Base-by-base conservation (phyloP, 1,140 invertebrate genomes). In the Dendrolimus punctatus region DNA sequence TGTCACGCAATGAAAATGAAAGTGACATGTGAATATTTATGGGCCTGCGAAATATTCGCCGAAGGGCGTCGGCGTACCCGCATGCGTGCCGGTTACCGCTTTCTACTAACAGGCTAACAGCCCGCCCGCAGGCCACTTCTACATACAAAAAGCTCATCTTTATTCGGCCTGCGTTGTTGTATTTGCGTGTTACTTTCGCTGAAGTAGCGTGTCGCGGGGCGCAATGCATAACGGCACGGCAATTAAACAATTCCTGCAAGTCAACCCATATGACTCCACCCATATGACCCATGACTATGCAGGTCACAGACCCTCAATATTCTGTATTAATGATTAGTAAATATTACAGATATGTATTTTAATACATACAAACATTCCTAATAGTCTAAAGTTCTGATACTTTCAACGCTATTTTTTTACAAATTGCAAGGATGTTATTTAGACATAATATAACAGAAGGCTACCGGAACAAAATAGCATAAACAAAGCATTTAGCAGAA, bases 1-100 rank as follows among this genome's bases (percentile, higher is more conserved):
- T 73, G 58, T 76, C 71, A 62, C 66, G 72, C 69, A 76, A 73
- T 71, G 79, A 83, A 83, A 85, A 82, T 55, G 82, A 85, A 85
- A 85, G 82, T 62, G 68, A 55, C 56, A 43, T 56, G 67, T 76
- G 66, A 81, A 79, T 83, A 79, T 83, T 81, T 79, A 81, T 76
- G 68, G 62, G 68, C 57, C 62, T 67, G 71, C 73, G 73, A 78
- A 83, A 78, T 82, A 77, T 81, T 76, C 70, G 69, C 75, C 74
- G 66, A 82, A 86, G 83, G 83, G 83, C 79, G 72, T 23, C 23
- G 23, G 23, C 23, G 23, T 78, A 72, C 81, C 81, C 77, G 79
- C 71, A 80, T 80, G 63, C 55, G 46, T 57, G 51, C 53, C 50
- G 52, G 65, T 65, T 48, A 57, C 73, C 70, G 67, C 83, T 84